Conservation (phyloP, 2,113 vertebrate genomes). For the Lophura nycthemera region DNA sequence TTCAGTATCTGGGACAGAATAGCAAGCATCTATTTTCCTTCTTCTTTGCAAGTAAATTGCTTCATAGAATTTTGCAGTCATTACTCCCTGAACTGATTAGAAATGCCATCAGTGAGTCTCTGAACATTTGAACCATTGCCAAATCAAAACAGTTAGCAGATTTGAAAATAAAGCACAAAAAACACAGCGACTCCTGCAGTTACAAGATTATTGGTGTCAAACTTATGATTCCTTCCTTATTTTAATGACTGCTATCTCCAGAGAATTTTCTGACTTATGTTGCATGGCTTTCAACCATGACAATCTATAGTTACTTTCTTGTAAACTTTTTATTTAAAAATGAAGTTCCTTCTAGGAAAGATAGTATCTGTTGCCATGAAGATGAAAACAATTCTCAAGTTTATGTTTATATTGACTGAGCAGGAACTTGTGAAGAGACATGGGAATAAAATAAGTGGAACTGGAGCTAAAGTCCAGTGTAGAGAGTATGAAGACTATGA, state of each 20-base stretch:
- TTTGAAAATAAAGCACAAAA: conserved; percentile 49
- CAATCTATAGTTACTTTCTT: neutral
- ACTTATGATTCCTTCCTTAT: neutral
- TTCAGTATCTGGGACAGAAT: neutral
- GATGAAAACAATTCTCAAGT: neutral
- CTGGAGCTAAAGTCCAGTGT: fast-evolving
- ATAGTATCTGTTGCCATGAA: neutral
- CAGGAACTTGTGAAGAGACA: neutral
- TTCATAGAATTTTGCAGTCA: conserved; percentile 43
- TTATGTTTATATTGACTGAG: neutral
- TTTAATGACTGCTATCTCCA: neutral
- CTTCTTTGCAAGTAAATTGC: conserved; percentile 21
- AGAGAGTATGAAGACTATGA: neutral
- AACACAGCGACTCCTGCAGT: neutral
- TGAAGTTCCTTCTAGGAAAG: neutral
- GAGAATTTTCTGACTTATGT: neutral
- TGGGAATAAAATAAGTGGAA: neutral
- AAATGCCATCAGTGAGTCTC: conserved; percentile 41
- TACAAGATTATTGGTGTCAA: conserved; percentile 3
- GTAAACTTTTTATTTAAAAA: conserved; percentile 8
- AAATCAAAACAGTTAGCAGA: neutral
- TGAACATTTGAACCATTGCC: conserved; percentile 4
- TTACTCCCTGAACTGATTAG: conserved; percentile 46
- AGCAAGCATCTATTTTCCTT: neutral
- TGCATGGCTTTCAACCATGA: neutral